Conservation (phyloP, 2,113 vertebrate species). For the Trochalopteron elliotii region DNA sequence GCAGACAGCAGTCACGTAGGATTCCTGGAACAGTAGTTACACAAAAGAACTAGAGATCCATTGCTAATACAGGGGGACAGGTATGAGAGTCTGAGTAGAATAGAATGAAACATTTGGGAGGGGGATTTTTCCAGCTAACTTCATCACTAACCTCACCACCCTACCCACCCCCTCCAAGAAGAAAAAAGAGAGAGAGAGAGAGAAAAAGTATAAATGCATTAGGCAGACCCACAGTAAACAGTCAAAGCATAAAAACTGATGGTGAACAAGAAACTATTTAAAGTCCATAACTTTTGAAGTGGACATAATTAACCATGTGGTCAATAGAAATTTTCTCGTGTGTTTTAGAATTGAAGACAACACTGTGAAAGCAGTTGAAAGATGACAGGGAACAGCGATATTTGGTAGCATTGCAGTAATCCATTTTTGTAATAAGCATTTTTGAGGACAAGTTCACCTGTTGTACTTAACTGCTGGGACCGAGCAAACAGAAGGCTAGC, state of each 20-base stretch:
- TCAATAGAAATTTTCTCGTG: background rate
- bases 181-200: too few relatives aligned
- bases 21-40: background rate
- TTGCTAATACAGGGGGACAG: background rate
- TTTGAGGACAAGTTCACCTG: background rate
- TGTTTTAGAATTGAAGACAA: background rate
- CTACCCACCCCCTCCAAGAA: accelerated
- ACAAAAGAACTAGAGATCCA: background rate
- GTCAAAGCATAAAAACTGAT: background rate
- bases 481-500: background rate
- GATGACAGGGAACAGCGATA: background rate
- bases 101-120: background rate
- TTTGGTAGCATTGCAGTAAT: background rate
- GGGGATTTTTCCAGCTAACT: background rate
- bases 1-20: background rate
- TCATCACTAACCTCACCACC: background rate
- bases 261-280: background rate
- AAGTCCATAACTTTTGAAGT: background rate
- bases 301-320: background rate
- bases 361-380: background rate
- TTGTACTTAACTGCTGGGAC: background rate
- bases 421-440: background rate
- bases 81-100: background rate
- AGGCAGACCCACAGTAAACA: background rate
- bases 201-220: background rate